Evolutionary conservation across 64 coral and sea anemone genomes (phyloP).

Genomic region (Stichodactyla helianthus): DNA sequence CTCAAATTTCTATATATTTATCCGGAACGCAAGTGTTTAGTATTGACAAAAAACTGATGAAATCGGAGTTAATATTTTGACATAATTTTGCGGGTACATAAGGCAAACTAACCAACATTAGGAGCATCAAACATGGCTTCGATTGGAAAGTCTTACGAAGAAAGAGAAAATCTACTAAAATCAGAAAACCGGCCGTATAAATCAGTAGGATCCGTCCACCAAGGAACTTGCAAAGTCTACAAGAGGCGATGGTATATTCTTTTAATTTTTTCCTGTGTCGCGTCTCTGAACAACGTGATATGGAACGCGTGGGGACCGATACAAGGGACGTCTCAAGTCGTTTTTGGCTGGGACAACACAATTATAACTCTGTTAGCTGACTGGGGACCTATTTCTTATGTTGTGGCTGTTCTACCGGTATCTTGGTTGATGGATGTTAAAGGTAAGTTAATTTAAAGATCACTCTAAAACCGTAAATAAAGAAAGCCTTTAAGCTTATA

Average conservation of each 20-base stretch:
- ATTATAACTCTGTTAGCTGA: slow-evolving; percentile 81
- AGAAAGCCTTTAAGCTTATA: too few species aligned
- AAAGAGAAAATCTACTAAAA: slow-evolving; percentile 64
- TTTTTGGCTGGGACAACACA: slow-evolving; percentile 75
- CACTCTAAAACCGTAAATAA: not conserved
- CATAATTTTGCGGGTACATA: not conserved
- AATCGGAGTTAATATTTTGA: not conserved
- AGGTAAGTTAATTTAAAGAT: slow-evolving; percentile 29
- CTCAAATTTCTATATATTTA: not conserved
- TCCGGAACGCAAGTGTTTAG: not conserved
- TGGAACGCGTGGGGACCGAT: slow-evolving; percentile 97
- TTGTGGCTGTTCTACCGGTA: slow-evolving; percentile 83
- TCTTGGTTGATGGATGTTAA: slow-evolving; percentile 98
- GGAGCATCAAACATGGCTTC: not conserved
- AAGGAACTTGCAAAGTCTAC: slow-evolving; percentile 79
- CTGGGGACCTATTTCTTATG: slow-evolving; percentile 89
- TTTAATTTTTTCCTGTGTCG: slow-evolving; percentile 70
- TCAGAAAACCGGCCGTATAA: slow-evolving; percentile 62
- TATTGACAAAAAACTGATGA: not conserved
- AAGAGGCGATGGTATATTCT: slow-evolving; percentile 95
- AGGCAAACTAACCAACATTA: not conserved
- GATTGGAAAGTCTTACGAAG: slow-evolving; percentile 60
- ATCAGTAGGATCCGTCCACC: slow-evolving; percentile 69
- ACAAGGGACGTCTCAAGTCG: slow-evolving; percentile 79
- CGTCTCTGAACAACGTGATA: slow-evolving; percentile 78